Percentiles rank a stretch among this genome's conserved stretches.
These are phyloP conservation scores for Pogonocichla stellata DNA, from an alignment of 2,113 vertebrate species.

Conservation along the genomic window DNA sequence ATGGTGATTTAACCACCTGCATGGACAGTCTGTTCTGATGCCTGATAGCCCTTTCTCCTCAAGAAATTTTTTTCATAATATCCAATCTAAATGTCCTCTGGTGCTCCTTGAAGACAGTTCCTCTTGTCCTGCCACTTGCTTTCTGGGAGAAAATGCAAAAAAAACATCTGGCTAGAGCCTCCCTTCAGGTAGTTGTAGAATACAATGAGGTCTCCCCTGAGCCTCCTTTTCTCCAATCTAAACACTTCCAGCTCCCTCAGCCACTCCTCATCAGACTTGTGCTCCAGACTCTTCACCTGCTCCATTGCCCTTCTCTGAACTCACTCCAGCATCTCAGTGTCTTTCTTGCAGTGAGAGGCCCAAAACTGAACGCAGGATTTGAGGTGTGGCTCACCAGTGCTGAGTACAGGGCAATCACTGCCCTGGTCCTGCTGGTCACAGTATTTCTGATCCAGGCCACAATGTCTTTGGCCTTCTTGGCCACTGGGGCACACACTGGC, in stretches of 20 bases:
- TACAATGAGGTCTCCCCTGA: neutral
- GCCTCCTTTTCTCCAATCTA: neutral
- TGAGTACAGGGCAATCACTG: accelerated
- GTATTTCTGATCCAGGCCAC: neutral
- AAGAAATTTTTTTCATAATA: neutral
- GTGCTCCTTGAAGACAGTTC: neutral
- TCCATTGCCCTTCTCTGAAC: neutral
- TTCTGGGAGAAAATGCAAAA: neutral
- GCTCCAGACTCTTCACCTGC: neutral
- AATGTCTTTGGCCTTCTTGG: neutral
- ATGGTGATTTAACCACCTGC: neutral
- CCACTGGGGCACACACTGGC: neutral
- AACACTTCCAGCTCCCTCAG: neutral
- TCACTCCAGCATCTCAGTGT: accelerated
- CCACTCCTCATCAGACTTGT: neutral
- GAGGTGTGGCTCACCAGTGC: neutral
- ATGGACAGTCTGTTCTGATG: neutral
- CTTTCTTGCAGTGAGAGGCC: neutral
- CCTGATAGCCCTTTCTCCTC: neutral
- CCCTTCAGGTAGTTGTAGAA: too few relatives aligned
- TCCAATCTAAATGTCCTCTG: neutral
- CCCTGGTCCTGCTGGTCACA: neutral
- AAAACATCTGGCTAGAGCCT: neutral
- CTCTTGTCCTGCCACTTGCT: neutral
- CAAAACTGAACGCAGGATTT: neutral